Conservation (phyloP, 1,140 invertebrate genomes). For the Anastrepha ludens region DNA sequence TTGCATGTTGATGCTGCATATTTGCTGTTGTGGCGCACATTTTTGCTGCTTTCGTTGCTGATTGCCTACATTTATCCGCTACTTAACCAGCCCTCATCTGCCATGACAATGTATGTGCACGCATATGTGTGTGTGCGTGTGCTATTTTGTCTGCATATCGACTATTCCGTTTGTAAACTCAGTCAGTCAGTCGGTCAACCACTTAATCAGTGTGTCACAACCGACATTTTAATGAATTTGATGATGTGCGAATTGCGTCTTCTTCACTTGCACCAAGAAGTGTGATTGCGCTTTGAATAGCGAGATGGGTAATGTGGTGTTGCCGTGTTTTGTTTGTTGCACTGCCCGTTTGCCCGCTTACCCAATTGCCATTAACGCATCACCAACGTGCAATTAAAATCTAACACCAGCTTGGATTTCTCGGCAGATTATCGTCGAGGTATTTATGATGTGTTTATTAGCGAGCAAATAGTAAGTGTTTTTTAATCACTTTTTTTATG, state of each 20-base stretch:
- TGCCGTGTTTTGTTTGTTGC: neutral
- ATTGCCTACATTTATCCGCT: conserved; percentile 19
- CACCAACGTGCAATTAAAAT: neutral
- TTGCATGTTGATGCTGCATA: conserved; percentile 35
- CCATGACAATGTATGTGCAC: no score
- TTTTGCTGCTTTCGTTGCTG: neutral
- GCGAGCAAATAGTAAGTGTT: neutral
- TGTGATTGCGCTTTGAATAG: neutral
- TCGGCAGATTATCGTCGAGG: neutral
- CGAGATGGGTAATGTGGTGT: neutral
- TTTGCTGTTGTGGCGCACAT: conserved; percentile 14
- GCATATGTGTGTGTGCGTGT: neutral
- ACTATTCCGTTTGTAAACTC: neutral
- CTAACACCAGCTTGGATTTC: neutral
- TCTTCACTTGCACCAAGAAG: neutral
- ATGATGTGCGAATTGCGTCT: conserved; percentile 22
- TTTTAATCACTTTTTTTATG: neutral
- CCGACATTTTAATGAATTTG: conserved; percentile 45
- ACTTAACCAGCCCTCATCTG: neutral
- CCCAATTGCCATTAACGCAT: neutral
- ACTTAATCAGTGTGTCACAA: conserved; percentile 49
- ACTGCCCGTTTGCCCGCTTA: neutral
- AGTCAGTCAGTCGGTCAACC: conserved; percentile 50
- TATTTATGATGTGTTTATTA: conserved; percentile 16
- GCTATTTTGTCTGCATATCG: neutral